Conservation (phyloP, 2,113 vertebrate species). For the Corapipo altera region DNA sequence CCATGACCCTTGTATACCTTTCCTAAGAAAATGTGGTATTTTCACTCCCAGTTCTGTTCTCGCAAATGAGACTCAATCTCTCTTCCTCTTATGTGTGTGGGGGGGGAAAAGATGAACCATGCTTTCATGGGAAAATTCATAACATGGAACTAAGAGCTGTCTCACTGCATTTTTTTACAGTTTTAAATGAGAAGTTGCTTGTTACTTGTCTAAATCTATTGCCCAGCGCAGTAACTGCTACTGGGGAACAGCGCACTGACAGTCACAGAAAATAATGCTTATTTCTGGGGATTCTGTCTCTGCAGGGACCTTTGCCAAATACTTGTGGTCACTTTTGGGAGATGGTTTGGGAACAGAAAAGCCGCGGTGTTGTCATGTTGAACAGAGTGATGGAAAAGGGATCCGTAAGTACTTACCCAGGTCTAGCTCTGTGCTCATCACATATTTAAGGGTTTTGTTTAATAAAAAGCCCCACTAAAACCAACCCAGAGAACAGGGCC, state of each 20-base stretch:
- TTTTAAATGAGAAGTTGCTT: conserved; percentile 12
- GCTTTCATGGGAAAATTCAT: background rate
- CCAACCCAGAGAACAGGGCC: background rate
- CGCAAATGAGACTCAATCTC: background rate
- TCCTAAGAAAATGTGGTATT: background rate
- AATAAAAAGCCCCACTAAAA: background rate
- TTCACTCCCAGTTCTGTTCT: conserved; percentile 45
- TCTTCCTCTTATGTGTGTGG: background rate
- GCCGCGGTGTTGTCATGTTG: conserved; percentile 94
- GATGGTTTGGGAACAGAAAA: conserved; percentile 98
- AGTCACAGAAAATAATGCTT: conserved; percentile 17
- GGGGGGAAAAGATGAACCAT: background rate
- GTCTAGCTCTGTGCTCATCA: background rate
- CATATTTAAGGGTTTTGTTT: background rate
- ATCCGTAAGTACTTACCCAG: conserved; percentile 81
- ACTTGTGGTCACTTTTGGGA: conserved; percentile 99
- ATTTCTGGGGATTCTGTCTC: conserved; percentile 55
- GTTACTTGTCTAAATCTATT: background rate
- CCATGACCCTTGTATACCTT: background rate
- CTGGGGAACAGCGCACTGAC: background rate
- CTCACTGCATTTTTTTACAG: background rate
- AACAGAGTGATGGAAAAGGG: conserved; percentile 98
- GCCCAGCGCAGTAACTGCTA: background rate
- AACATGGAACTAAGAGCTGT: background rate
- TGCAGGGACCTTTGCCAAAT: conserved; percentile 93